Base-by-base conservation (phyloP, 1,140 invertebrate genomes). In the Mercenaria mercenaria region DNA sequence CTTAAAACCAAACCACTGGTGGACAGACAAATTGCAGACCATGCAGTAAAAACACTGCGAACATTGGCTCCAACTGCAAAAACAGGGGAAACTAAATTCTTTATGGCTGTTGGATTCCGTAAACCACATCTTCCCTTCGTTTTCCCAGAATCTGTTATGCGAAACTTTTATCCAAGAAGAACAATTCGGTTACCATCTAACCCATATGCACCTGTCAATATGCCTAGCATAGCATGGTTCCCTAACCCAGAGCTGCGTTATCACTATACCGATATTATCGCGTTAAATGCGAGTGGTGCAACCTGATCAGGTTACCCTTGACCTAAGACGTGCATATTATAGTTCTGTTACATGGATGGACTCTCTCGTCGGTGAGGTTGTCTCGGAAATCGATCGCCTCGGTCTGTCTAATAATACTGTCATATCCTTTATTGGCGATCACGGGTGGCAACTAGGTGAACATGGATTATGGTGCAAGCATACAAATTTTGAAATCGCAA, bases 81-180 rank as follows among this genome's bases (percentile, higher is more conserved):
- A 32, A n/a, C 26, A 41, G 80, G 47, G 18, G 52, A 41, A 20
- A 94, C 97, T 97, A 86, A 86, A n/a, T 93, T 93, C 84, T 93
- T 93, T 74, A 32, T 93, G 56, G 92, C 89, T 20, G 88, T 91
- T 29, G 92, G 92, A 8, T 91, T 92, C 67, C 87, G 90, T 52
- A 89, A 89, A 47, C 92, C 92, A 74, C 92, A 93, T 64, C 81
- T 93, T 23, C 91, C 92, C 2, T 93, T 93, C 50, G 82, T 90
- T 20, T 92, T 90, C 39, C 91, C 91, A 15, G 86, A 88, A 52
- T 85, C 77, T 10, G 90, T 88, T 80, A 34, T 92, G 50, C 96
- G 97, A 98, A 56, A 90, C 1, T 52, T 64, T 20, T 93, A 93
- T 43, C 92, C 91, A 23, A 10, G 61, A 56, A 52, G 80, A 10